These are phyloP conservation scores for Apodemus sylvaticus DNA, from an alignment of 2,113 vertebrate species.

Conservation along the genomic window DNA sequence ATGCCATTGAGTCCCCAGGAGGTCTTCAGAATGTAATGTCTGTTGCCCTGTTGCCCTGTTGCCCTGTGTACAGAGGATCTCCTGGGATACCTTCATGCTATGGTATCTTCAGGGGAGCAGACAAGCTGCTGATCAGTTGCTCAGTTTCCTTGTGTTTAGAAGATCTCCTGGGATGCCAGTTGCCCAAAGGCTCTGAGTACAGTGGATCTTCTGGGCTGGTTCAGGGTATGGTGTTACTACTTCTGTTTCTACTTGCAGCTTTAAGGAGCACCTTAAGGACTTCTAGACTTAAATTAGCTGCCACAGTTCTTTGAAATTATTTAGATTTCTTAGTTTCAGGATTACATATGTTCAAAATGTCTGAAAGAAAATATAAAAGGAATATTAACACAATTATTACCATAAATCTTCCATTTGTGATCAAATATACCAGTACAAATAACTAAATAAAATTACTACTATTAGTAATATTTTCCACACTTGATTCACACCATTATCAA, in stretches of 20 bases:
- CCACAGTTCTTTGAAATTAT: slow-evolving; percentile 35
- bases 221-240: too few relatives aligned
- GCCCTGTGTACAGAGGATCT: too few relatives aligned
- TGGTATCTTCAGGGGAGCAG: too few relatives aligned
- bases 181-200: too few relatives aligned
- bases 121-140: too few relatives aligned
- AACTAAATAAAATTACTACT: slow-evolving; percentile 49
- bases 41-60: too few relatives aligned
- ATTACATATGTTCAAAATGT: background rate
- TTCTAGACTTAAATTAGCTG: slow-evolving; percentile 52
- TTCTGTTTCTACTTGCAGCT: slow-evolving; percentile 9
- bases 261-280: slow-evolving; percentile 56
- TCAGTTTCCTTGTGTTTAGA: too few relatives aligned
- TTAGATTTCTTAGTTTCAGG: background rate
- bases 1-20: too few relatives aligned
- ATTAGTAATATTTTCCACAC: slow-evolving; percentile 18
- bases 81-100: too few relatives aligned
- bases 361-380: slow-evolving; percentile 11
- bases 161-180: too few relatives aligned
- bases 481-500: slow-evolving; percentile 38
- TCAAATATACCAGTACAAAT: background rate
- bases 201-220: too few relatives aligned
- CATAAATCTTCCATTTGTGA: background rate
- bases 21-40: too few relatives aligned
- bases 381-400: slow-evolving; percentile 55